Evolutionary conservation across 2,113 vertebrate species (phyloP), one percentile per base, ranked within the genome.

Genomic region (Larimichthys crocea): DNA sequence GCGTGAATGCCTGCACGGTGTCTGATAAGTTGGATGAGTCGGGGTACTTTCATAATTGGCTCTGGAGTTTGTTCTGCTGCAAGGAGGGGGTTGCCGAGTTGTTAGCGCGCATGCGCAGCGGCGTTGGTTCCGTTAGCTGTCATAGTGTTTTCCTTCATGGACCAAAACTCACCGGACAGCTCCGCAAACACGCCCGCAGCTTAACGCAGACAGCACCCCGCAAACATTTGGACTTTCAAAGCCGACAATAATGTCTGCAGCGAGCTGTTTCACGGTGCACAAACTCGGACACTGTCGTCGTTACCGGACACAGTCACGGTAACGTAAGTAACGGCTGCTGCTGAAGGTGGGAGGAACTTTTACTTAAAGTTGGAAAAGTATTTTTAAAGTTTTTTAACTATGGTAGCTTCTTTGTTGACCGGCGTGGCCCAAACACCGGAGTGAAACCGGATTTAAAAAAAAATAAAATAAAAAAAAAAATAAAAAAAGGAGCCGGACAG

Each of bases 121-220:
- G 31, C 40, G 10, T 62, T n/a, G 7, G 61, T 60, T 82, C 91
- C 85, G 89, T 91, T 91, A 89, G 82, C 94, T 94, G 94, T 95
- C 94, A 40, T 2, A 94, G 52, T 29, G 46, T 87, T 89, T 80
- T 83, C 64, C 57, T 78, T 17, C 35, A 3, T 44, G 70, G 65
- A 71, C 11, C 52, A 61, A 64, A 67, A 68, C 20, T 11, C 20
- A 15, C 42, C 29, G 6, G 20, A 3, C 4, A 64, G 14, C 42
- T 20, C 3, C 14, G 53, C 40, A 42, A 75, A 73, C 1, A 22
- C 56, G 0, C 10, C 14, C 26, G 0, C 5, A 16, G 10, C 22
- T 60, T 57, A 15, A 49, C 10, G 24, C 19, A 55, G 49, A 57
- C 31, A 0, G 49, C 63, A 15, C 20, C 0, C 1, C 11, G 3